Evolutionary conservation across 2,888 invertebrate genomes (phyloP).

Genomic region (Drosophila merina): DNA sequence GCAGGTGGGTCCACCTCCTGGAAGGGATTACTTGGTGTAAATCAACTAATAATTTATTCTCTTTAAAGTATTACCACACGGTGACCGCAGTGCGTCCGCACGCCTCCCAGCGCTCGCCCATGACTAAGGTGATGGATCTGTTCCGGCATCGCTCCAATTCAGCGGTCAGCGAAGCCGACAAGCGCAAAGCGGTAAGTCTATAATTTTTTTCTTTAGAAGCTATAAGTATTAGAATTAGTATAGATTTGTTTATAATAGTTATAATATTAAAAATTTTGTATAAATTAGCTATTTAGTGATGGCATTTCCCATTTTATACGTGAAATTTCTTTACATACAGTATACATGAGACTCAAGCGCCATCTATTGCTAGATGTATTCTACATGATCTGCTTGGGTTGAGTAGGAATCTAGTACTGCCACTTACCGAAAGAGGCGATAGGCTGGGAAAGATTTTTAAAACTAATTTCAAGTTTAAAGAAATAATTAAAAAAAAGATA

Average conservation of each 20-base stretch:
- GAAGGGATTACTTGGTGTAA: not conserved
- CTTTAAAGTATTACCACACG: constrained; percentile 88
- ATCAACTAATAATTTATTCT: not conserved
- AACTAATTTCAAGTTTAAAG: not conserved
- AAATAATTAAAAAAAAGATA: too few species aligned
- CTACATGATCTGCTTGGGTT: not conserved
- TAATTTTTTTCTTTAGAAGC: not conserved
- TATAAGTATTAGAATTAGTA: not conserved
- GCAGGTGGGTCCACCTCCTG: constrained; percentile 70
- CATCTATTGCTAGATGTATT: not conserved
- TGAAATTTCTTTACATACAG: not conserved
- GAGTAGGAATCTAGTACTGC: not conserved
- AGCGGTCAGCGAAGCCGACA: constrained; percentile 88
- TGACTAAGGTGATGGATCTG: constrained; percentile 96
- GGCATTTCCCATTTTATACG: not conserved
- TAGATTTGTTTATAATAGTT: not conserved
- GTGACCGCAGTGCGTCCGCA: constrained; percentile 87
- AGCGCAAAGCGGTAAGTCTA: constrained; percentile 88
- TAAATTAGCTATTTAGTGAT: not conserved
- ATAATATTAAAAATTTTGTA: not conserved
- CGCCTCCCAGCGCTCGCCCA: constrained; percentile 87
- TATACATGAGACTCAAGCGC: not conserved
- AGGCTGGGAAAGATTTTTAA: not conserved
- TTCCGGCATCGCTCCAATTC: constrained; percentile 91
- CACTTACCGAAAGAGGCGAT: not conserved